Evolutionary conservation across 2,888 invertebrate species (phyloP), one percentile per base, ranked within the genome.

Genomic region (Bruchidius siliquastri): DNA sequence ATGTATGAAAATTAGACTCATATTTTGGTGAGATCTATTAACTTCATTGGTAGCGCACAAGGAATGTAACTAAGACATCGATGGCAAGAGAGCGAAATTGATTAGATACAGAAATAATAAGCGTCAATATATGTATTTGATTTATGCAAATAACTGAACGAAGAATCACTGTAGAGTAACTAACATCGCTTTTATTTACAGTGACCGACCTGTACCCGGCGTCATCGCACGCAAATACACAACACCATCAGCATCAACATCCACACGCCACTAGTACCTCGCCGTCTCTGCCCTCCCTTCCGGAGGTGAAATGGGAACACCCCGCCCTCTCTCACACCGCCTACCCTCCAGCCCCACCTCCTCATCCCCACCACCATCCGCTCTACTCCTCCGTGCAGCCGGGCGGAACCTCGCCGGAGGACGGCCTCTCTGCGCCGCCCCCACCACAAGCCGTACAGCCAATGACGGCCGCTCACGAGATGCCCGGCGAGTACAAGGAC

Each of bases 251-350:
- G 49, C 49, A 49, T 1, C 49, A 49, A 18, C 49, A 49, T 13
- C 49, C 6, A 13, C 49, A 49, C 49, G 49, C 49, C 49, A 49
- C 49, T 1, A 83, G 85, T 22, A 84, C 88, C 20, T 84, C 88
- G 0, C 83, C 87, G 0, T 86, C 87, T 72, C 77, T 88, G 18
- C 82, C 87, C 0, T 82, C 87, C 0, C 80, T 84, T 20, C 70
- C 78, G 49, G 81, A 82, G 2, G 81, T 82, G 8, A 82, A 82
- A 75, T 82, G 82, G 82, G 81, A 82, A 70, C 83, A 83, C 71
- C 81, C 81, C 30, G 20, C 32, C 26, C 80, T 83, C 49, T 75
- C 81, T 32, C 85, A 85, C 73, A 84, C 84, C 73, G 82, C 83
- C 3, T 85, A 85, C 76, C 77, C 83, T 0, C 72, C 83, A 13